Percentiles rank a stretch among this genome's conserved stretches.
These are phyloP conservation scores for Tauraco erythrolophus DNA, from an alignment of 2,113 vertebrate species.

Conservation along the genomic window DNA sequence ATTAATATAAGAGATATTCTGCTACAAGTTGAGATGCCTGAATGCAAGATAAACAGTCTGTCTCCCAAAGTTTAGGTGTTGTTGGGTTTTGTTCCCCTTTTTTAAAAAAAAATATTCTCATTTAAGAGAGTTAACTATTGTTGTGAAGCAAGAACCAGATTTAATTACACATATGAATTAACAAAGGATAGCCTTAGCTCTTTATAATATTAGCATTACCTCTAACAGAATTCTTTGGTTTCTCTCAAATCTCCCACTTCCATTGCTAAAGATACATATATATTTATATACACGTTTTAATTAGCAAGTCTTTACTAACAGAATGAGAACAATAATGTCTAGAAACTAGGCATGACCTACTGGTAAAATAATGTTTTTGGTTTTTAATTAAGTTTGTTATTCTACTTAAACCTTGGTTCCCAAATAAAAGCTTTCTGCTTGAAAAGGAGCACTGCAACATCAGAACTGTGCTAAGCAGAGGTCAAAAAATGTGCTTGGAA, in stretches of 20 bases:
- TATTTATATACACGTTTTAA: neutral
- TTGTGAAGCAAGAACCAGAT: neutral
- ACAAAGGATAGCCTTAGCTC: neutral
- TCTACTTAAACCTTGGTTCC: neutral
- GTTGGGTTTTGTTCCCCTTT: neutral
- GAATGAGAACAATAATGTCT: neutral
- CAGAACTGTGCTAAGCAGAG: neutral
- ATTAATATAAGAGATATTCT: neutral
- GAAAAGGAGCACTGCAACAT: neutral
- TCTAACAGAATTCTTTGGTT: neutral
- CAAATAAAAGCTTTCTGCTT: neutral
- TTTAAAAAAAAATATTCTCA: neutral
- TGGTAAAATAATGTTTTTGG: neutral
- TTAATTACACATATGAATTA: neutral
- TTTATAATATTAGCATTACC: neutral
- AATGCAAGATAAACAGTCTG: neutral
- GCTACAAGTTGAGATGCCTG: neutral
- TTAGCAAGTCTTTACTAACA: neutral
- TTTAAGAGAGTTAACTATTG: neutral
- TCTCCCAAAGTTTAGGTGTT: neutral
- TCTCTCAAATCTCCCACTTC: neutral
- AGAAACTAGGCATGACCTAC: neutral
- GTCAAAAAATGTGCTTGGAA: neutral
- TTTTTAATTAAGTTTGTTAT: neutral
- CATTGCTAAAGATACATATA: neutral